Conservation (phyloP, 2,113 vertebrate genomes). For the Chaetura pelagica region DNA sequence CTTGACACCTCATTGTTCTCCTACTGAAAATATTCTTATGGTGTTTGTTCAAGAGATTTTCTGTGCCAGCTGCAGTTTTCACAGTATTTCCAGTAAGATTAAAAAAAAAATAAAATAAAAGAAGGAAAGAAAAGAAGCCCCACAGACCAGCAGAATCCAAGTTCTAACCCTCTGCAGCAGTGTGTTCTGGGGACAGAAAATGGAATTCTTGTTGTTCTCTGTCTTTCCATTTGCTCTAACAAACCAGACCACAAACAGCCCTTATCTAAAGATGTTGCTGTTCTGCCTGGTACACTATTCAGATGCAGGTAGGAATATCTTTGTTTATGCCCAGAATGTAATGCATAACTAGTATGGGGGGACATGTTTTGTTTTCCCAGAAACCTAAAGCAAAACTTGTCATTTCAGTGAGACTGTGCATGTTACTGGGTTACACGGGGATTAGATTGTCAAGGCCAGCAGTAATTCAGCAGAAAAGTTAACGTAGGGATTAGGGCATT, state of each 20-base stretch:
- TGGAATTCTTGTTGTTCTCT: background rate
- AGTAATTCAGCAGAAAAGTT: background rate
- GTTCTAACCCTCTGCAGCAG: background rate
- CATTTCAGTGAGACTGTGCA: background rate
- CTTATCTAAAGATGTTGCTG: background rate
- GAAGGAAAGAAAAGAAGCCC: background rate
- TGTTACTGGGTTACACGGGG: background rate
- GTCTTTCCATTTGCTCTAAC: background rate
- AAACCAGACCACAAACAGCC: background rate
- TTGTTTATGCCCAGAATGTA: background rate
- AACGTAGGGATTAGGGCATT: background rate
- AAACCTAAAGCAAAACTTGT: background rate
- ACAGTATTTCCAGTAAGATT: background rate
- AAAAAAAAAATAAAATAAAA: background rate
- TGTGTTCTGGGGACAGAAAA: no score
- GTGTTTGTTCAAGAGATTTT: conserved; percentile 24
- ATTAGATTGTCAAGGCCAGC: background rate
- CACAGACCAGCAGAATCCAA: background rate
- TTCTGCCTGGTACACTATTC: background rate
- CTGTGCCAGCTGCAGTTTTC: conserved; percentile 27
- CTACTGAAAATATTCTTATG: conserved; percentile 44
- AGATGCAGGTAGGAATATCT: background rate
- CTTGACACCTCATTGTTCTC: conserved; percentile 58
- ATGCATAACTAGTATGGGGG: background rate
- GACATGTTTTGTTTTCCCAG: background rate